These are phyloP conservation scores for Oreochromis mossambicus DNA, from an alignment of 2,797 vertebrate genomes.

Conservation along the genomic window DNA sequence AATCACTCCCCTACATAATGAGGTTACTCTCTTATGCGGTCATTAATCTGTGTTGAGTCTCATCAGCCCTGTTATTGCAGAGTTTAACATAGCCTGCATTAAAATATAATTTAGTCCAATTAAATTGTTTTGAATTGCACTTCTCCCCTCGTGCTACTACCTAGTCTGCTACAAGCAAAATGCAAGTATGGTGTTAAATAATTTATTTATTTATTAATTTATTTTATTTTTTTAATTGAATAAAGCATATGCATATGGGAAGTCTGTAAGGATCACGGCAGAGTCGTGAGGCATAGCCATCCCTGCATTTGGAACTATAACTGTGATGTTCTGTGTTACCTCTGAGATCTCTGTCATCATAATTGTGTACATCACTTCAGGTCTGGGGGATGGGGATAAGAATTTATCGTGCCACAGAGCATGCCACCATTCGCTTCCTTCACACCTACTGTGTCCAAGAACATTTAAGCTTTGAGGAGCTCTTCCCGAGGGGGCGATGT, in stretches of 20 bases:
- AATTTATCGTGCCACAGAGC: background rate
- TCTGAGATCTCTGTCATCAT: background rate
- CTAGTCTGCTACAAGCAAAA: background rate
- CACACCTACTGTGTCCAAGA: background rate
- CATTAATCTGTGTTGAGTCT: background rate
- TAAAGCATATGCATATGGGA: background rate
- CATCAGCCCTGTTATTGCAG: background rate
- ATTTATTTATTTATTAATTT: background rate
- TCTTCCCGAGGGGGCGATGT: background rate
- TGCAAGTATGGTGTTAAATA: background rate
- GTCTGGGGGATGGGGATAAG: background rate
- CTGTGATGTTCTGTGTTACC: background rate
- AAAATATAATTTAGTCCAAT: background rate
- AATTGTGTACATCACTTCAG: background rate
- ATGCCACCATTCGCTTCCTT: background rate
- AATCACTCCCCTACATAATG: conserved; percentile 32
- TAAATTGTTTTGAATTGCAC: background rate
- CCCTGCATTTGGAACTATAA: background rate
- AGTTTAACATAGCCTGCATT: background rate
- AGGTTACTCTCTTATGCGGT: conserved; percentile 1
- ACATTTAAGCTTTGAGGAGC: background rate
- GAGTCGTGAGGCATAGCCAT: background rate
- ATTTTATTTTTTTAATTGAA: background rate
- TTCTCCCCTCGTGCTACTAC: background rate
- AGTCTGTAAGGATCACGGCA: background rate